Base-by-base conservation (phyloP, 2,113 vertebrate genomes). In the Ammodytes marinus region DNA sequence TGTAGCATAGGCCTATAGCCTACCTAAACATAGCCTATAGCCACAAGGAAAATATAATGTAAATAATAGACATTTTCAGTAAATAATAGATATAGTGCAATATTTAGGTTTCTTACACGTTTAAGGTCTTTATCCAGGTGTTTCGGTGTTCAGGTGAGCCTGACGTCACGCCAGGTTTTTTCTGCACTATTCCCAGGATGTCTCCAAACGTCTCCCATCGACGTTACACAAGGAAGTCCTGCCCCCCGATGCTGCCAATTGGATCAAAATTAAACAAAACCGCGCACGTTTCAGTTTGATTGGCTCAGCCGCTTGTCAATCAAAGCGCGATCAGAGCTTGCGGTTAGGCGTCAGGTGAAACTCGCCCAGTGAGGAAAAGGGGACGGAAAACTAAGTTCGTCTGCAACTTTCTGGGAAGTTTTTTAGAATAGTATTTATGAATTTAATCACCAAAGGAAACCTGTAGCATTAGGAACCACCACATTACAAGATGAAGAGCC, bases 401-500 rank as follows among this genome's bases (percentile, higher is more conserved):
- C 4, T 74, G 45, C 27, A 80, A 79, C 65, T 83, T 83, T 78
- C 9, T 27, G 39, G 3, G 4, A 78, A 68, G 8, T 73, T 37
- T 60, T 43, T 60, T 53, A 27, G 45, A 27, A 7, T 9, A 8
- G 39, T 71, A 13, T 86, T 83, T 35, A 70, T 74, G 35, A 57
- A 54, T 6, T n/a, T 66, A 4, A 8, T 27, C 17, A 43, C 5
- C 17, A 35, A n/a, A 73, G 50, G 66, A 39, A 47, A 53, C 37
- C 60, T 73, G 64, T 78, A 55, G 53, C 53, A 60, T 1, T 19
- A 3, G 68, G n/a, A 49, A 8, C 10, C 50, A 59, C 50, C 60
- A 50, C 63, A 17, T 73, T 61, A 66, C 85, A 93, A 96, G 61
- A 93, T 98, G 97, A 99, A 98, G 96, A 98, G 96, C 91, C 95